These are phyloP conservation scores for Heteropelma amictum DNA, from an alignment of 2,888 invertebrate species.

Conservation along the genomic window DNA sequence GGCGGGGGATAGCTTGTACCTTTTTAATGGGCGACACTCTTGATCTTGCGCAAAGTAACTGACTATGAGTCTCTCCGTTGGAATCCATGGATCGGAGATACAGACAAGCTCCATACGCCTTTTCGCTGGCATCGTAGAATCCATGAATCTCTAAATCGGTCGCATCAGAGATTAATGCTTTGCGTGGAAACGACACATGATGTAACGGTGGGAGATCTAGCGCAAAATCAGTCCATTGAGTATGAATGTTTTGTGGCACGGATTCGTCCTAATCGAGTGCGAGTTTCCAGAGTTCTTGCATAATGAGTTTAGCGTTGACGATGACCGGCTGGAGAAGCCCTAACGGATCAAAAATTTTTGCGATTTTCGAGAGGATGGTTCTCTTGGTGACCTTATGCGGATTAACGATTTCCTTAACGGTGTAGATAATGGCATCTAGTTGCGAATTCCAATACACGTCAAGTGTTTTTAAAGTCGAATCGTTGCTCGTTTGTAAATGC, in stretches of 20 bases:
- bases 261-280: constrained; percentile 60
- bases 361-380: constrained; percentile 57
- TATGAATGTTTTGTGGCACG: constrained; percentile 41
- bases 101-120: constrained; percentile 55
- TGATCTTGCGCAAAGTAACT: constrained; percentile 11
- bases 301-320: constrained; percentile 54
- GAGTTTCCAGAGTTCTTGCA: constrained; percentile 59
- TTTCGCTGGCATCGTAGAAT: constrained; percentile 59
- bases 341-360: constrained; percentile 59
- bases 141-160: constrained; percentile 52
- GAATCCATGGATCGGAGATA: constrained; percentile 5
- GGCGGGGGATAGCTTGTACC: constrained; percentile 11
- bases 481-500: background rate
- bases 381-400: constrained; percentile 45
- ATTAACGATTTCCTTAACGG: constrained; percentile 1
- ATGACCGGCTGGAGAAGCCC: constrained; percentile 58
- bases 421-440: constrained; percentile 16
- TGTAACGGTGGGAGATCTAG: constrained; percentile 37
- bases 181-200: background rate
- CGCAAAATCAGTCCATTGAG: constrained; percentile 44
- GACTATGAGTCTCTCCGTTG: background rate
- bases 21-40: constrained; percentile 12
- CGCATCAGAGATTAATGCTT: constrained; percentile 6
- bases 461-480: constrained; percentile 34
- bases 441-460: constrained; percentile 33